phyloP scores from a whole-genome alignment of 2,888 invertebrate species.

The Crematogaster levior region DNA sequence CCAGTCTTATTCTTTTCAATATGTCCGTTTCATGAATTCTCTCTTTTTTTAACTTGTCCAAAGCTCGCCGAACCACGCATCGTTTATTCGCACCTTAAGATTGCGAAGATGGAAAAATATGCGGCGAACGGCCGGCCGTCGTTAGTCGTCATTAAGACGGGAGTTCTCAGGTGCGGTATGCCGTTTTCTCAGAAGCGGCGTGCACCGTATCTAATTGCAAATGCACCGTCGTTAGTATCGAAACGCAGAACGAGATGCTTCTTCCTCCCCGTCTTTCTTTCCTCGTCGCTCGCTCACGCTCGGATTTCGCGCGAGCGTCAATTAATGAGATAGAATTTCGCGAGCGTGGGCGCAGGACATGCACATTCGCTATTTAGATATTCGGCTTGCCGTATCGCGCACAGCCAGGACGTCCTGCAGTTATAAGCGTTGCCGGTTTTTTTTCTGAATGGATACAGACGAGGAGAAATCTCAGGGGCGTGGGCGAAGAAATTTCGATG shows the following conservation, averaged over 20 bases:
- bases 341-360: slow-evolving; percentile 66
- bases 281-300: background rate
- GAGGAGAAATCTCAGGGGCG: background rate
- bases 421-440: slow-evolving; percentile 15
- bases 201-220: slow-evolving; percentile 20
- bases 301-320: slow-evolving; percentile 56
- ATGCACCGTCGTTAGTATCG: slow-evolving; percentile 9
- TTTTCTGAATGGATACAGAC: background rate
- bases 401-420: slow-evolving; percentile 63
- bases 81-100: background rate
- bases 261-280: background rate
- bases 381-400: slow-evolving; percentile 56
- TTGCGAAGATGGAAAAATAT: slow-evolving; percentile 3
- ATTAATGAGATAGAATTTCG: slow-evolving; percentile 66
- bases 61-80: too few relatives aligned
- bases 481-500: slow-evolving; percentile 43
- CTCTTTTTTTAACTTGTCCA: too few relatives aligned
- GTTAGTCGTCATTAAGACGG: slow-evolving; percentile 18
- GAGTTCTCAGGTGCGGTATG: background rate
- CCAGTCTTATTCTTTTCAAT: too few relatives aligned
- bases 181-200: slow-evolving; percentile 8
- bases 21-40: background rate
- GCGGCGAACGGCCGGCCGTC: background rate
- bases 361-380: slow-evolving; percentile 63
- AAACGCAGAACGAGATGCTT: slow-evolving; percentile 14